Evolutionary conservation across 2,113 vertebrate species (phyloP).

Genomic region (crab-eating macaque (Macaca fascicularis)): DNA sequence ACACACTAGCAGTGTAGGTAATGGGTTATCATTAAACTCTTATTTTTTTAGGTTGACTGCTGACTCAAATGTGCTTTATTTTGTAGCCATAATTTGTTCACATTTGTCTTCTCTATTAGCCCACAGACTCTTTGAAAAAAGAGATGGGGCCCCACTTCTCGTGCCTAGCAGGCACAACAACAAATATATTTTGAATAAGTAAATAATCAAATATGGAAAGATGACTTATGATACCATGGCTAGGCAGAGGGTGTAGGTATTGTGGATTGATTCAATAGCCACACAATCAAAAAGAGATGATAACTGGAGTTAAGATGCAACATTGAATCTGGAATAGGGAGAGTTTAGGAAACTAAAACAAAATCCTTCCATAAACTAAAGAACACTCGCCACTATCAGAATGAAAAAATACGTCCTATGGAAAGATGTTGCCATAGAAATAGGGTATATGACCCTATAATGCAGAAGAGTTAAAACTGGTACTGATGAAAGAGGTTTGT

Average conservation of each 20-base stretch:
- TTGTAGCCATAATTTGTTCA: neutral
- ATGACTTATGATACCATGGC: neutral
- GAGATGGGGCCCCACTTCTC: neutral
- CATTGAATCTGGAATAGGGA: neutral
- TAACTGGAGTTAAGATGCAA: neutral
- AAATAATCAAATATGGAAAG: neutral
- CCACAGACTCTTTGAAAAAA: neutral
- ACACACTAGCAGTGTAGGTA: neutral
- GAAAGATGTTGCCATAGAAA: slow-evolving; percentile 7
- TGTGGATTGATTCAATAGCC: neutral
- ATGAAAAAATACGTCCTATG: neutral
- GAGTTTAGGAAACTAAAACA: neutral
- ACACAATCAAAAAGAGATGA: neutral
- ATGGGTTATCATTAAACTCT: neutral
- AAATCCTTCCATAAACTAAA: neutral
- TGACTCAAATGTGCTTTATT: neutral
- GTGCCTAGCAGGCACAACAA: neutral
- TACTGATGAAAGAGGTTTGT: neutral
- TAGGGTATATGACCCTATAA: neutral
- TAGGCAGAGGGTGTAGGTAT: neutral
- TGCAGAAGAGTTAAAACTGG: neutral
- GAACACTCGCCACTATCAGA: neutral
- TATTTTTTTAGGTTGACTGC: neutral
- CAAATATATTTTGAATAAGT: slow-evolving; percentile 29
- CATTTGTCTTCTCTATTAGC: neutral